A percentile compares a stretch with the other conserved stretches of the same genome.
Evolutionary conservation across 1,140 invertebrate genomes (phyloP).

Genomic region (Condylostylus longicornis): DNA sequence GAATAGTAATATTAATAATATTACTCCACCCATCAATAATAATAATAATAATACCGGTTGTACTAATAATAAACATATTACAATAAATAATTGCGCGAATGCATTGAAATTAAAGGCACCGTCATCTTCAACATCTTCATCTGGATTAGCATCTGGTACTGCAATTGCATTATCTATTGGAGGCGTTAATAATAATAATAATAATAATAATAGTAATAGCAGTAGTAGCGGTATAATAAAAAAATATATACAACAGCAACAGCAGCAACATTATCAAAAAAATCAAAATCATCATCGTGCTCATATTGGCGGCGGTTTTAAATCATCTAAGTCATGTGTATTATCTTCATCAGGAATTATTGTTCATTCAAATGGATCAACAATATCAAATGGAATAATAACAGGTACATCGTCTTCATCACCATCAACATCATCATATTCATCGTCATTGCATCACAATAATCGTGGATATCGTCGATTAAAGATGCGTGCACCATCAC

Average conservation of each 20-base stretch:
- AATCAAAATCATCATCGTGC: not conserved
- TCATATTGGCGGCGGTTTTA: no score
- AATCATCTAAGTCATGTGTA: no score
- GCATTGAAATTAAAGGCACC: slow-evolving; percentile 8
- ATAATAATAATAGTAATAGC: not conserved
- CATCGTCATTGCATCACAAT: slow-evolving; percentile 2
- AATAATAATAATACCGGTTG: not conserved
- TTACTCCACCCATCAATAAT: no score
- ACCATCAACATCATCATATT: not conserved
- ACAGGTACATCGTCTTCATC: not conserved
- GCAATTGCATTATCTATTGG: not conserved
- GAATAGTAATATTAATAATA: no score
- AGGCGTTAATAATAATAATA: no score
- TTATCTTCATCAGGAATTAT: no score
- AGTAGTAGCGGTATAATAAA: not conserved
- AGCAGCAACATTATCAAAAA: not conserved
- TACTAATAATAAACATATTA: not conserved
- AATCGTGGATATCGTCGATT: slow-evolving; percentile 16
- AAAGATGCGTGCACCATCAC: slow-evolving; percentile 9
- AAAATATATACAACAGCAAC: not conserved
- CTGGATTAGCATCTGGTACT: not conserved
- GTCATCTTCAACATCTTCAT: not conserved
- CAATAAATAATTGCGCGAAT: slow-evolving; percentile 1
- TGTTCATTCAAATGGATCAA: no score
- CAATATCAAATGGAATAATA: no score